phyloP scores from a whole-genome alignment of 2,888 invertebrate genomes.

The Thecocarcelia acutangulata region DNA sequence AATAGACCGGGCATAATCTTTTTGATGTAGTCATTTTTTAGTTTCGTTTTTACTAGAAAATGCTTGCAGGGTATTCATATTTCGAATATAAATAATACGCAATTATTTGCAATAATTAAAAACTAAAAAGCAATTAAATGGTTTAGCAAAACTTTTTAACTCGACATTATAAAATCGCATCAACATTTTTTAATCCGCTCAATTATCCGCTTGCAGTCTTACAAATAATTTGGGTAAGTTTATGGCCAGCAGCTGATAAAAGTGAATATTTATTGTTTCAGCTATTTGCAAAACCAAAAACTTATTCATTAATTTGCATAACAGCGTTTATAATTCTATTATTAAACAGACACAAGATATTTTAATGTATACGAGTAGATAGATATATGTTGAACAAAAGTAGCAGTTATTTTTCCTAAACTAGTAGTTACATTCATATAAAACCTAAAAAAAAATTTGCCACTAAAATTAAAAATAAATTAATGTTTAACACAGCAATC shows the following conservation, averaged over 20 bases:
- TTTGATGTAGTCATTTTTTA: no score
- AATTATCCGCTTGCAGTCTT: no score
- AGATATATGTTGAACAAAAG: no score
- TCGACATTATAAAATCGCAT: constrained; percentile 14
- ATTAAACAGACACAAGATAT: neutral
- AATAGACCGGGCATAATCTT: no score
- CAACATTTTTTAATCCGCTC: constrained; percentile 13
- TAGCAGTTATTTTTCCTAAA: no score
- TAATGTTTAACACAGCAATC: no score
- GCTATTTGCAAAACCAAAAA: constrained; percentile 1
- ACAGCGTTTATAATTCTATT: constrained; percentile 31
- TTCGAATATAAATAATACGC: no score
- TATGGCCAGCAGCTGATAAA: constrained; percentile 14
- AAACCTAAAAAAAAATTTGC: no score
- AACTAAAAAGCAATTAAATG: neutral
- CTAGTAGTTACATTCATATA: no score
- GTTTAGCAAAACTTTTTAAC: constrained; percentile 8
- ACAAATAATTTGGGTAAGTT: constrained; percentile 6
- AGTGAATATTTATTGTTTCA: constrained; percentile 22
- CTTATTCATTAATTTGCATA: constrained; percentile 45
- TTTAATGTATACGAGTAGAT: neutral
- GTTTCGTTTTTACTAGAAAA: no score
- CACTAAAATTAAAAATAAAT: no score
- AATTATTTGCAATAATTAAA: neutral
- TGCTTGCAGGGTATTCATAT: no score